Evolutionary conservation across 2,888 invertebrate species (phyloP).

Genomic region (Sphaerophoria rueppellii): DNA sequence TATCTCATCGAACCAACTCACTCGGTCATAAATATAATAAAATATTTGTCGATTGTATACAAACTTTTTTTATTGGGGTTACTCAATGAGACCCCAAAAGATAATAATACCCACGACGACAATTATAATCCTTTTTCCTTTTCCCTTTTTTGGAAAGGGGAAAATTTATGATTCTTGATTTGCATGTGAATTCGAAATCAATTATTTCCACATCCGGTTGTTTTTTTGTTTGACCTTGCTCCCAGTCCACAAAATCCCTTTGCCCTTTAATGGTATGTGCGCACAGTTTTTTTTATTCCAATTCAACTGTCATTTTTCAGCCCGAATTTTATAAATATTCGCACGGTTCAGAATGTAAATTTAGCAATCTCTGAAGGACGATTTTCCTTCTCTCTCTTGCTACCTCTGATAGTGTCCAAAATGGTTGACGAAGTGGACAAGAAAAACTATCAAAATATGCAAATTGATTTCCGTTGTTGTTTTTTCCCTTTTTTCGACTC

Average conservation of each 20-base stretch:
- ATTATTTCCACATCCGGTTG: slow-evolving; percentile 25
- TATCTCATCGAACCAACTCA: background rate
- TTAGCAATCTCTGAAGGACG: slow-evolving; percentile 36
- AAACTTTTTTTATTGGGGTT: slow-evolving; percentile 6
- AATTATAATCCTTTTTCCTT: background rate
- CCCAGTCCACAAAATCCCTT: background rate
- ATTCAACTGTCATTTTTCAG: slow-evolving; percentile 40
- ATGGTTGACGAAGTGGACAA: slow-evolving; percentile 10
- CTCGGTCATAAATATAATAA: background rate
- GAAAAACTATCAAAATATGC: slow-evolving; percentile 72
- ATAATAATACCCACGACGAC: slow-evolving; percentile 31
- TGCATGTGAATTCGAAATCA: slow-evolving; percentile 59
- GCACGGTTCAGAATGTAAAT: background rate
- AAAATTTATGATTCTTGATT: slow-evolving; percentile 58
- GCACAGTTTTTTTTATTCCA: background rate
- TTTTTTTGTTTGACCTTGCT: slow-evolving; percentile 46
- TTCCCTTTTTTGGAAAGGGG: slow-evolving; percentile 16
- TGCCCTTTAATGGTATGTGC: too few species aligned
- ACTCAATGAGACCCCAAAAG: background rate
- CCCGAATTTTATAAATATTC: background rate
- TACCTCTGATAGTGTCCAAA: background rate
- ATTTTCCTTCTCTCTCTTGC: background rate
- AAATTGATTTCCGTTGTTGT: slow-evolving; percentile 67
- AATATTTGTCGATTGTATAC: background rate
- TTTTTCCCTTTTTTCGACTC: slow-evolving; percentile 3